Evolutionary conservation across 2,888 invertebrate species (phyloP), one percentile per base, ranked within the genome.

Genomic region (Diogma glabrata): DNA sequence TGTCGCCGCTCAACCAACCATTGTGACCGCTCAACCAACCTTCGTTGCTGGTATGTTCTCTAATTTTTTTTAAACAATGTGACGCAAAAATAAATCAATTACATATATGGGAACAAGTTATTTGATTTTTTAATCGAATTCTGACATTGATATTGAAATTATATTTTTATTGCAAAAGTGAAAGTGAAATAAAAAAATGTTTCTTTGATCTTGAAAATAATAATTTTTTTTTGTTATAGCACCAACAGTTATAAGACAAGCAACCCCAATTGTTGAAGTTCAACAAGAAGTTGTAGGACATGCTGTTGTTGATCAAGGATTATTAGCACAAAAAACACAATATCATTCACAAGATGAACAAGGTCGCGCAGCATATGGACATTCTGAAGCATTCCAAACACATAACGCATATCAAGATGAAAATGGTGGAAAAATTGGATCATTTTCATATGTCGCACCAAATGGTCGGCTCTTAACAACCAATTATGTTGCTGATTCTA

Each of bases 401-500:
- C 68, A 69, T 58, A 61, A 63, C 55, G 68, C 67, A 50, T 62
- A 67, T 54, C 63, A 67, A 53, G 67, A 68, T 54, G 67, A 65
- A 45, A 59, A 60, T 51, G 70, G 70, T 43, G 69, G 70, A 63
- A 69, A 69, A 58, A 61, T 63, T 28, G 71, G 71, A 19, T 62
- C 64, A 55, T 71, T 66, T 65, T 67, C 71, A 58, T 73, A 71
- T 63, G 63, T 72, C 50, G 65, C 70, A 58, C 72, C 72, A 51
- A 64, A 70, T 54, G 73, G 72, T 33, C 64, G 67, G 56, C 59
- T 69, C n/a, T 60, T 67, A 55, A 59, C 62, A 54, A 67, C 72
- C 57, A 64, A 66, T 60, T 72, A 73, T 63, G 63, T 69, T 52
- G 73, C 72, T 54, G 72, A 69, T 58, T 64, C 61, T 52, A 60